Conservation (phyloP, 1,140 invertebrate species). For the Drosophila rufa region DNA sequence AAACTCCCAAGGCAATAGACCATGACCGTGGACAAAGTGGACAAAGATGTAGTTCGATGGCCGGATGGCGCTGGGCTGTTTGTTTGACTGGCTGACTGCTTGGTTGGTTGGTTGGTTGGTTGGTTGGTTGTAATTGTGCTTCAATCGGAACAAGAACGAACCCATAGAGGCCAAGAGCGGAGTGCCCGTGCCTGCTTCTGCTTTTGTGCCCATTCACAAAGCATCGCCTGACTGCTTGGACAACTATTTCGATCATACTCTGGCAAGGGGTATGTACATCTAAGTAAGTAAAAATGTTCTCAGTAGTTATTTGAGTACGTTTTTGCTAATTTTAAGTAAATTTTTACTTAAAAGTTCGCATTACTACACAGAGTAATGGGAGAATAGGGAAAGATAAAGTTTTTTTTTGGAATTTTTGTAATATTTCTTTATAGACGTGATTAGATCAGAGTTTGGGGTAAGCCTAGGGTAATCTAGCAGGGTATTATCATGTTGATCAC, state of each 20-base stretch:
- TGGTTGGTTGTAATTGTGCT: constrained; percentile 63
- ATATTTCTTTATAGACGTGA: too few species aligned
- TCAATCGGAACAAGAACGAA: constrained; percentile 51
- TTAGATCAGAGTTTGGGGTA: not conserved
- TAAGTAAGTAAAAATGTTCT: too few species aligned
- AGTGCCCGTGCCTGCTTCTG: constrained; percentile 20
- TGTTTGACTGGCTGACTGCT: constrained; percentile 34
- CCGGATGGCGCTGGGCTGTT: constrained; percentile 30
- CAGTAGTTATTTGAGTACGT: too few species aligned
- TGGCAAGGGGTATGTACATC: not conserved
- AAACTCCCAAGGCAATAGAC: constrained; percentile 70
- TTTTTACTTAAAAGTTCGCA: too few species aligned
- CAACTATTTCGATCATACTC: constrained; percentile 3
- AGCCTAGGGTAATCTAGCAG: not conserved
- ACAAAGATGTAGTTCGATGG: constrained; percentile 66
- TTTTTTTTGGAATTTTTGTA: too few species aligned
- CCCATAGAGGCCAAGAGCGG: constrained; percentile 45
- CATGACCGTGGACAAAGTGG: constrained; percentile 69
- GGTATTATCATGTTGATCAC: not conserved
- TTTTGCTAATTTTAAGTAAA: too few species aligned
- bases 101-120: constrained; percentile 49
- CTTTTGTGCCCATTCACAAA: constrained; percentile 46
- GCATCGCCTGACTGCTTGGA: constrained; percentile 46
- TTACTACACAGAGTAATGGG: too few species aligned
- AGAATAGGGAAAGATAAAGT: too few species aligned